A percentile compares a stretch with the other conserved stretches of the same genome.
Evolutionary conservation across 2,113 vertebrate species (phyloP).

Genomic region (Corythornis cristatus): DNA sequence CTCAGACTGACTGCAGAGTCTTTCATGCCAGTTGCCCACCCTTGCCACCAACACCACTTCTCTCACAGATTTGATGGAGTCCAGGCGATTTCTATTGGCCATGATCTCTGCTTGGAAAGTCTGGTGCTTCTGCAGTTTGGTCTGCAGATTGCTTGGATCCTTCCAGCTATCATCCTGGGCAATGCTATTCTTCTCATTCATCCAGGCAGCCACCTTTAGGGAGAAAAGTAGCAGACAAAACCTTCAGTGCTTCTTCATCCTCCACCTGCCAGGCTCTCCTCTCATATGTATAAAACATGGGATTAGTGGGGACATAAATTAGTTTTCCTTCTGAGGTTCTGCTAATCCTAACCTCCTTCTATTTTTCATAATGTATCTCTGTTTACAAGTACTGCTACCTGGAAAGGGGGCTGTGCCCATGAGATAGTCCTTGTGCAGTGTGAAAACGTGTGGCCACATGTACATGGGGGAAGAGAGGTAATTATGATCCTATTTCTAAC

Average conservation of each 20-base stretch:
- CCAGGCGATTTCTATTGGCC: slow-evolving; percentile 74
- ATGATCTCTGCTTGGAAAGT: slow-evolving; percentile 86
- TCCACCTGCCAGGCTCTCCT: background rate
- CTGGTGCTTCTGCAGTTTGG: slow-evolving; percentile 85
- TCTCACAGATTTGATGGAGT: slow-evolving; percentile 76
- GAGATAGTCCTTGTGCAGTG: background rate
- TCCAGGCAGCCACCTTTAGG: slow-evolving; percentile 83
- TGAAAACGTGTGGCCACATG: background rate
- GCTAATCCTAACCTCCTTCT: background rate
- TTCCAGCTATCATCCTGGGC: slow-evolving; percentile 85
- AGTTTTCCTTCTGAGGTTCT: background rate
- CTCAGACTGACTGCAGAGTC: background rate
- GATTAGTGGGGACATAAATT: background rate
- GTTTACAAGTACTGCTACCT: background rate
- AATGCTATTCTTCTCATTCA: slow-evolving; percentile 84
- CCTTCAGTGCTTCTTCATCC: background rate
- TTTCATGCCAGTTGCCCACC: background rate
- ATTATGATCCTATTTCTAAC: background rate
- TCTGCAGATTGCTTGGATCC: slow-evolving; percentile 83
- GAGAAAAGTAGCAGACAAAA: background rate
- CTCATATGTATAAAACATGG: background rate
- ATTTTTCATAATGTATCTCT: background rate
- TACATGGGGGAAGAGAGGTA: background rate
- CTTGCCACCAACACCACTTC: background rate
- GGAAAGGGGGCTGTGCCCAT: background rate